Base-by-base conservation (phyloP, 2,888 invertebrate species). In the Fragum whitleyi region DNA sequence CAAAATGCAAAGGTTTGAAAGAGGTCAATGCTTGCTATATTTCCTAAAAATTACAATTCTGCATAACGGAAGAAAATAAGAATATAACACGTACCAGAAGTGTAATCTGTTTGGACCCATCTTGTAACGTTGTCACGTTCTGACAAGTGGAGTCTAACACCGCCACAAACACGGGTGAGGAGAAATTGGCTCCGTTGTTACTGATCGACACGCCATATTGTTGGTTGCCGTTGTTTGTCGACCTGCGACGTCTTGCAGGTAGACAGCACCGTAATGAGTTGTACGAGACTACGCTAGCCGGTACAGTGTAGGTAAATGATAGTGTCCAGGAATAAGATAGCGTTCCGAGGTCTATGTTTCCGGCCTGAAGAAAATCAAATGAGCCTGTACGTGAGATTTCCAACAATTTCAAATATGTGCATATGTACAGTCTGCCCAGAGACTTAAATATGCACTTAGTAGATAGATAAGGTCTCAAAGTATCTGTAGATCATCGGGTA, bases 161-260 rank as follows among this genome's bases (percentile, higher is more conserved):
- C 5, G 65, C 29, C 14, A 65, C 42, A 21, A 36, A 65, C 9
- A 65, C 39, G 0, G 42, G 21, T n/a, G 65, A 42, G 21, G 65
- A 65, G 65, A 23, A 65, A n/a, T 39, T 65, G 19, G 6, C 32
- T 6, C 65, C 65, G 26, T 65, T 65, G 19, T 65, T 65, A 42
- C 65, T 65, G 23, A 36, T 42, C 2, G 42, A 42, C 7, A 65
- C 21, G 5, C n/a, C 42, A 23, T 65, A 42, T 21, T 65, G 65
- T 14, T 39, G 21, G 42, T 42, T 65, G 3, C 1, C 14, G 21
- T 14, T 23, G 42, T 5, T 42, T 7, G 65, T 42, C 2, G 42
- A 23, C n/a, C 65, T 39, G 6, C 65, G 65, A 14, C 65, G 42
- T 23, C 42, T 39, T 39, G 42, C 42, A 9, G 65, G 65, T 23